phyloP scores from a whole-genome alignment of 2,113 vertebrate species.

The Leucoraja erinaceus region DNA sequence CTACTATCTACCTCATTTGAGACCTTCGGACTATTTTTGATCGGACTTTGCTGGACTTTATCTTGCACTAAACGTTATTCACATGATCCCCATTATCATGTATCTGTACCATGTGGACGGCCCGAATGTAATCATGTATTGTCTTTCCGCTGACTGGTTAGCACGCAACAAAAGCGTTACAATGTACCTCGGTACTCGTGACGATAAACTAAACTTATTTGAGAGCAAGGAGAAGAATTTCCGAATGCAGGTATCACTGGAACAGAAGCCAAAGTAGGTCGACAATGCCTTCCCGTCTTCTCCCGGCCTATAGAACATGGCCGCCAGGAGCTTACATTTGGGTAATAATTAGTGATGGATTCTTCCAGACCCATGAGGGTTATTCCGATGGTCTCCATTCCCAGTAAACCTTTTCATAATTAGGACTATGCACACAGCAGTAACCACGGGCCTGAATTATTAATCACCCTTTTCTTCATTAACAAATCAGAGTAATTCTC shows the following conservation, averaged over 20 bases:
- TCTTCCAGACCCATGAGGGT: not conserved
- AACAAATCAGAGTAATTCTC: constrained; percentile 19
- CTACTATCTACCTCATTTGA: no score
- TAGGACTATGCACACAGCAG: constrained; percentile 20
- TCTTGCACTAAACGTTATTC: no score
- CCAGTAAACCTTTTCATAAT: constrained; percentile 31
- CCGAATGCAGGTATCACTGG: not conserved
- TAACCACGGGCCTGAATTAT: constrained; percentile 27
- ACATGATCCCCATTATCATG: no score
- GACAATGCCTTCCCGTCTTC: not conserved
- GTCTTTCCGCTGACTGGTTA: no score
- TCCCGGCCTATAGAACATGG: not conserved
- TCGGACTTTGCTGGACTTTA: no score
- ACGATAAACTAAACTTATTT: not conserved
- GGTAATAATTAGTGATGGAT: not conserved
- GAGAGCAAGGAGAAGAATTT: not conserved
- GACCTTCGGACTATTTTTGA: no score
- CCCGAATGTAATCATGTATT: no score
- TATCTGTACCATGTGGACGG: no score
- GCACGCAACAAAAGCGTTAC: no score
- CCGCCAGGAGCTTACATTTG: not conserved
- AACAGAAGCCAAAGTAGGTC: not conserved
- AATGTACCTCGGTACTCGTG: no score
- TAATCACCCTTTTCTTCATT: constrained; percentile 32
- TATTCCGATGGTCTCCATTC: not conserved